phyloP scores from a whole-genome alignment of 2,888 invertebrate species.

The Tortrix viridana region DNA sequence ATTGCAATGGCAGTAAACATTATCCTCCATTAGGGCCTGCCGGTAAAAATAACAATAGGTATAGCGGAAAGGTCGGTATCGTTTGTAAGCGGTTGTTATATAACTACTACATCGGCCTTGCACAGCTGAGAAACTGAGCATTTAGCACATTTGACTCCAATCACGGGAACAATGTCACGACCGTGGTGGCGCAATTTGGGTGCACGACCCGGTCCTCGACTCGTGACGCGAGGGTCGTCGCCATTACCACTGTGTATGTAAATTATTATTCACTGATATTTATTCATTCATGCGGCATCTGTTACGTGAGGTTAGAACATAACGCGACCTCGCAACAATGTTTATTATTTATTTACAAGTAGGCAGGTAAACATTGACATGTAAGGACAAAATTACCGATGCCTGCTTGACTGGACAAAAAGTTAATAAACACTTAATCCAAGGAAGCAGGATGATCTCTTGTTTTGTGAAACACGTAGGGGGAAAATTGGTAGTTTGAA shows the following conservation, averaged over 20 bases:
- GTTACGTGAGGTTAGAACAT: constrained; percentile 45
- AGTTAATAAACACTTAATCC: not conserved
- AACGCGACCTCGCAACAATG: constrained; percentile 40
- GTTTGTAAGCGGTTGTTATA: constrained; percentile 4
- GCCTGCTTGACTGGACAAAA: not conserved
- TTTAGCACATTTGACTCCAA: constrained; percentile 43
- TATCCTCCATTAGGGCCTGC: no score
- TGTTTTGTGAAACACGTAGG: not conserved
- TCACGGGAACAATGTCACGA: constrained; percentile 72
- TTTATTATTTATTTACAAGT: constrained; percentile 37
- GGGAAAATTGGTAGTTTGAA: not conserved
- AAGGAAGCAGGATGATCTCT: not conserved
- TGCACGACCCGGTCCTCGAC: constrained; percentile 57
- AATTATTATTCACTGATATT: constrained; percentile 39
- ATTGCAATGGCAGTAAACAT: no score
- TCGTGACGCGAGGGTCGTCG: constrained; percentile 50
- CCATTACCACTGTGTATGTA: constrained; percentile 46
- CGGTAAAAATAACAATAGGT: constrained; percentile 1
- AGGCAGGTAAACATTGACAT: constrained; percentile 6
- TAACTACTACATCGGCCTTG: constrained; percentile 5
- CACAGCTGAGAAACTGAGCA: constrained; percentile 6
- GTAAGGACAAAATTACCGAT: constrained; percentile 17
- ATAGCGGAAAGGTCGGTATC: constrained; percentile 9
- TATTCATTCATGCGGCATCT: constrained; percentile 38
- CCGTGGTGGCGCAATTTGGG: constrained; percentile 61